Base-by-base conservation (phyloP, 2,888 invertebrate species). In the Augiades crinisus region DNA sequence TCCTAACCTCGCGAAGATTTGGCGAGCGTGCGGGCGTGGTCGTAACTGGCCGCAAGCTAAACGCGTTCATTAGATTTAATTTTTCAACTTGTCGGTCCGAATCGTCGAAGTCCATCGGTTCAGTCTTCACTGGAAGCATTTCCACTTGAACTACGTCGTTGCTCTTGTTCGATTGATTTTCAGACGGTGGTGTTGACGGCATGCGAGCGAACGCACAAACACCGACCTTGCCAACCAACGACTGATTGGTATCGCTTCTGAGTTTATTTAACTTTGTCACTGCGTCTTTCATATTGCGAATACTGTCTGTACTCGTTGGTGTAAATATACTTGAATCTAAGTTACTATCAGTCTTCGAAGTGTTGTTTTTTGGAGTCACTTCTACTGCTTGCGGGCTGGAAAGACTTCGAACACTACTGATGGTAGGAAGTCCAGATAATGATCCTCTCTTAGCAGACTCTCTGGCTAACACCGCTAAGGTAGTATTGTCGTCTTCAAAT, bases 151-250 rank as follows among this genome's bases (percentile, higher is more conserved):
- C 69, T 7, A 12, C 38, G 10, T 59, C 53, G 10, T 46, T 57
- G 8, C 33, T 36, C 13, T 59, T 61, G 4, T 60, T 52, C 50
- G 46, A 22, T 37, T 57, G 52, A 41, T 58, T 44, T 6, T 64
- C 59, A 0, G 78, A 74, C 43, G 87, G 83, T 41, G 77, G 73
- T 58, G 87, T 86, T 44, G 87, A 83, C 43, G 77, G 73, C 64
- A 88, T 86, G 2, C 88, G 71, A 0, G 89, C 89, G 56, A 89
- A 89, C 0, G 89, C 79, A 8, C 85, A 64, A 0, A 89, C 89
- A 0, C 88, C 89, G 0, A 89, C 85, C 8, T 75, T 65, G 0
- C 87, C 88, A 1, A 86, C 73, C 4, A 70, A 58, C 0, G 78
- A 58, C 27, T 59, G 65, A 4, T 80, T 75, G 0, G 67, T 57